phyloP scores from a whole-genome alignment of 2,888 invertebrate genomes.

The Tenthredo notha region DNA sequence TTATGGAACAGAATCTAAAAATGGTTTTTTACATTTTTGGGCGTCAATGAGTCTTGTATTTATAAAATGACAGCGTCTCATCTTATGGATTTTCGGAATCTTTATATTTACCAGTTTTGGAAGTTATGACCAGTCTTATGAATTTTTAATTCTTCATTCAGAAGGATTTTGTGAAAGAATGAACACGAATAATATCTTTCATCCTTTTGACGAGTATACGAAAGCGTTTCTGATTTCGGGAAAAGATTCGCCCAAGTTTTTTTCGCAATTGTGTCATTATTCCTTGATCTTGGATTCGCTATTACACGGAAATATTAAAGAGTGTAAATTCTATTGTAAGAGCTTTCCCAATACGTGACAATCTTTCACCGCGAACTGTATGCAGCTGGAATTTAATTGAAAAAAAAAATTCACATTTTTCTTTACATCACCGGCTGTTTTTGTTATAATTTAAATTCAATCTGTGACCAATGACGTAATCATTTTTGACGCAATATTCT shows the following conservation, averaged over 20 bases:
- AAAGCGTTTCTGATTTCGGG: too few relatives aligned
- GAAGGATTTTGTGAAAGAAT: too few relatives aligned
- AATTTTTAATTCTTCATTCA: too few relatives aligned
- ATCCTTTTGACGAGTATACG: too few relatives aligned
- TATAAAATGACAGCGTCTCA: background rate
- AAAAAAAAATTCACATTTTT: background rate
- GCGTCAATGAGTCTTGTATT: too few relatives aligned
- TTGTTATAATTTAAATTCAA: slow-evolving; percentile 23
- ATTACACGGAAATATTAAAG: background rate
- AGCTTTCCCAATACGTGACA: background rate
- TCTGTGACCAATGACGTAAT: slow-evolving; percentile 22
- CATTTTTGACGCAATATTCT: slow-evolving; percentile 4
- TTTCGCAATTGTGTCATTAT: too few relatives aligned
- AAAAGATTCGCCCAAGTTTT: too few relatives aligned
- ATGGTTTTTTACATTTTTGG: too few relatives aligned
- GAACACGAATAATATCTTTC: too few relatives aligned
- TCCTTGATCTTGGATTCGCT: too few relatives aligned
- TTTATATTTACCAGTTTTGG: background rate
- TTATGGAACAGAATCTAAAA: too few relatives aligned
- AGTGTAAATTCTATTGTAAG: background rate
- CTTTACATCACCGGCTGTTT: background rate
- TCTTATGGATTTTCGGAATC: background rate
- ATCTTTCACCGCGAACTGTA: background rate
- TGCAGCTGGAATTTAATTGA: background rate
- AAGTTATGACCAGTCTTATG: too few relatives aligned